These are phyloP conservation scores for Oncorhynchus kisutch DNA, from an alignment of 2,113 vertebrate species.

Conservation along the genomic window DNA sequence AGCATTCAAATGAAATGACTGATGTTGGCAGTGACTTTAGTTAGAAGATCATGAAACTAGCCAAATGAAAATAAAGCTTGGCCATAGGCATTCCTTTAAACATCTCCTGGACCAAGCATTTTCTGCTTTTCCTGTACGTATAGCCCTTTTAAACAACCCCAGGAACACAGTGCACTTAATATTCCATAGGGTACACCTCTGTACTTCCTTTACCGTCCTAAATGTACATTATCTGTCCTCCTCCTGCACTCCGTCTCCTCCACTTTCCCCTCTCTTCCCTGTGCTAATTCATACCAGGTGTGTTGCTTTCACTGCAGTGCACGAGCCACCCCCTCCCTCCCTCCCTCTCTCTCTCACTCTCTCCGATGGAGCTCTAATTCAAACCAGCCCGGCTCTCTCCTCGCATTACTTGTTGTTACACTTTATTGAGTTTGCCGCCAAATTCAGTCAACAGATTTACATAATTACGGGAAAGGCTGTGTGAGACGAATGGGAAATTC, in stretches of 20 bases:
- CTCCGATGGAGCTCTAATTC: slow-evolving; percentile 59
- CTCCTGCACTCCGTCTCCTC: slow-evolving; percentile 19
- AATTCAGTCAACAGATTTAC: slow-evolving; percentile 75
- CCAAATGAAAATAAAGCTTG: slow-evolving; percentile 20
- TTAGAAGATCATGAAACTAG: slow-evolving; percentile 35
- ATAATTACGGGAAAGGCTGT: slow-evolving; percentile 67
- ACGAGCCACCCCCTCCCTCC: not conserved
- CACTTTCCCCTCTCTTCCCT: slow-evolving; percentile 34
- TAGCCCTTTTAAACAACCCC: slow-evolving; percentile 49
- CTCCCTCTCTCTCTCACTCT: not conserved
- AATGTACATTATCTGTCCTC: slow-evolving; percentile 16
- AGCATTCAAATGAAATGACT: slow-evolving; percentile 16
- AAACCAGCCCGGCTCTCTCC: slow-evolving; percentile 60
- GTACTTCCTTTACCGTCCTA: slow-evolving; percentile 55
- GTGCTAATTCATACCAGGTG: slow-evolving; percentile 74
- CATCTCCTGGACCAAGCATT: slow-evolving; percentile 19
- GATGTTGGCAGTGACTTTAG: slow-evolving; percentile 29
- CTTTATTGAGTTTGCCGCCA: slow-evolving; percentile 66
- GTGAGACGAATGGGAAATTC: slow-evolving; percentile 71
- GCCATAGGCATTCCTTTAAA: slow-evolving; percentile 9
- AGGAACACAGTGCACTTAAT: slow-evolving; percentile 50
- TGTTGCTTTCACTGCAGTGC: slow-evolving; percentile 24
- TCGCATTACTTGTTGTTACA: slow-evolving; percentile 63
- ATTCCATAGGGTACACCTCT: slow-evolving; percentile 41
- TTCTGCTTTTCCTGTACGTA: slow-evolving; percentile 25